Evolutionary conservation across 2,888 invertebrate species (phyloP).

Genomic region (Unio pictorum): DNA sequence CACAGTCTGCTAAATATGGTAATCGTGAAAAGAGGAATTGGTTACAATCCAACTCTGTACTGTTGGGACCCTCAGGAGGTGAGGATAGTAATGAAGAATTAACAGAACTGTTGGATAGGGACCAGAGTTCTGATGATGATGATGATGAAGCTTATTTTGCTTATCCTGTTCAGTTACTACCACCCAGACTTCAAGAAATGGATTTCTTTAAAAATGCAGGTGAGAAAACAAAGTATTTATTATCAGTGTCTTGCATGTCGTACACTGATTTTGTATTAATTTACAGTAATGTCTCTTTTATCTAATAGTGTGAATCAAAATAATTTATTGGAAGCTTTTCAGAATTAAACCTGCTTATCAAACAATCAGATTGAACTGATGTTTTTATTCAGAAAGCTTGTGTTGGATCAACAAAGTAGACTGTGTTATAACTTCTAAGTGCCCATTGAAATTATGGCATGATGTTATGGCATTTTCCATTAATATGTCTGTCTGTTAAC

Average conservation of each 20-base stretch:
- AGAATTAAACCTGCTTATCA: no score
- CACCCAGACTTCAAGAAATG: constrained; percentile 28
- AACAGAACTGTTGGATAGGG: constrained; percentile 5
- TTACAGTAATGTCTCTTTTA: no score
- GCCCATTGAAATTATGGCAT: no score
- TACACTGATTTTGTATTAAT: no score
- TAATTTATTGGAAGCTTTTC: no score
- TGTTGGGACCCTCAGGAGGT: not conserved
- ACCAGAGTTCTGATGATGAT: constrained; percentile 14
- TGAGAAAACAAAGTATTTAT: constrained; percentile 15
- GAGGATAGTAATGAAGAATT: not conserved
- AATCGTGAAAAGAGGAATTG: constrained; percentile 1
- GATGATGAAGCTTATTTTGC: constrained; percentile 30
- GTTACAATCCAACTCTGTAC: not conserved
- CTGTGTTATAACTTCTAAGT: no score
- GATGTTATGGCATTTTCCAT: no score
- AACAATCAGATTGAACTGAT: no score
- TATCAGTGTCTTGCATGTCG: not conserved
- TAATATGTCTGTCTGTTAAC: no score
- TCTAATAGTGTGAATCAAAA: no score
- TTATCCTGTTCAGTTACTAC: constrained; percentile 33
- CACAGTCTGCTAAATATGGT: constrained; percentile 6
- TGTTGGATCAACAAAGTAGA: no score
- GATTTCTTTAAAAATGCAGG: constrained; percentile 54
- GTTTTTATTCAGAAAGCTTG: no score